Conservation (phyloP, 2,888 invertebrate species). For the Orchestes rusci region DNA sequence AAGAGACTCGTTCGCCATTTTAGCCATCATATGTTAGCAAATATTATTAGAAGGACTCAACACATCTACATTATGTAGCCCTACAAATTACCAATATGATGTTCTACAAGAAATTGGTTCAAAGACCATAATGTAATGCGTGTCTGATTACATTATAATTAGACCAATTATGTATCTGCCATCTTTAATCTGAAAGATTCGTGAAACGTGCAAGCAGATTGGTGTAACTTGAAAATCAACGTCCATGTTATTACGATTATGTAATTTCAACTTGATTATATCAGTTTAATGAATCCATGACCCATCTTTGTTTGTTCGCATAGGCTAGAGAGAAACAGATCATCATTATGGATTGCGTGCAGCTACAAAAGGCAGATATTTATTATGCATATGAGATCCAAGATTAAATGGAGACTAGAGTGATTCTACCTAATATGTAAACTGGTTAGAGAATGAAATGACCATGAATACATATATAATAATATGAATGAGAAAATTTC, state of each 20-base stretch:
- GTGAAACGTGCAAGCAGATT: conserved; percentile 16
- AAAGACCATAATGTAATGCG: too few relatives aligned
- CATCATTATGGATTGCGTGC: too few relatives aligned
- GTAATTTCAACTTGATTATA: conserved; percentile 11
- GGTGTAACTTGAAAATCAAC: conserved; percentile 21
- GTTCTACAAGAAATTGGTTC: too few relatives aligned
- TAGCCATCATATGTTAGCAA: too few relatives aligned
- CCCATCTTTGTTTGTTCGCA: background rate
- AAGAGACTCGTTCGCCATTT: too few relatives aligned
- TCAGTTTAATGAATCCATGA: background rate
- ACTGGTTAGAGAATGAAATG: too few relatives aligned
- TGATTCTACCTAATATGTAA: too few relatives aligned
- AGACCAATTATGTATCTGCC: conserved; percentile 15
- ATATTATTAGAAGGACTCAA: too few relatives aligned
- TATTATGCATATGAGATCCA: conserved; percentile 16
- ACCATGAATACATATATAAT: too few relatives aligned
- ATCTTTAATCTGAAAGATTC: conserved; percentile 13
- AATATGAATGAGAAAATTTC: too few relatives aligned
- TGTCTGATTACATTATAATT: conserved; percentile 21
- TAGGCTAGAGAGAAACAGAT: conserved; percentile 8
- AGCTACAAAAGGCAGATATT: conserved; percentile 12
- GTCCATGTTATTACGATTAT: conserved; percentile 21
- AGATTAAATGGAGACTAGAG: conserved; percentile 21
- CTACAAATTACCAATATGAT: too few relatives aligned
- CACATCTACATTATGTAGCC: too few relatives aligned